Evolutionary conservation across 2,888 invertebrate species (phyloP).

Genomic region (Eumerus sabulonum): DNA sequence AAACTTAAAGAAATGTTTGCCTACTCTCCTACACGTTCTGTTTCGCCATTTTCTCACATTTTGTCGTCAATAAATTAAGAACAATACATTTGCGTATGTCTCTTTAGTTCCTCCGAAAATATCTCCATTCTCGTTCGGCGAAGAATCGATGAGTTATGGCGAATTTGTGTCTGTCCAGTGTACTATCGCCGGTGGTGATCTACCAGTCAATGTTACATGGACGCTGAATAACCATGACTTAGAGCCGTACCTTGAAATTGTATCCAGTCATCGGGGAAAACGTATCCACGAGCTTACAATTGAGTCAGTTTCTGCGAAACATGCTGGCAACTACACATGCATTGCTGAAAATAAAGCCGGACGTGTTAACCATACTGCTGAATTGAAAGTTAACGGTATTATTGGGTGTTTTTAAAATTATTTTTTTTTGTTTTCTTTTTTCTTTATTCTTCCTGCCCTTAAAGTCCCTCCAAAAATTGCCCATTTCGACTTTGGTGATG

Average conservation of each 20-base stretch:
- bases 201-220: conserved; percentile 83
- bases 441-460: conserved; percentile 36
- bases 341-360: conserved; percentile 87
- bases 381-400: conserved; percentile 86
- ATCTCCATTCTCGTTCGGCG: conserved; percentile 87
- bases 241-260: conserved; percentile 77
- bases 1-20: too few relatives aligned
- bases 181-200: conserved; percentile 81
- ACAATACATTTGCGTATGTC: too few relatives aligned
- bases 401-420: too few relatives aligned
- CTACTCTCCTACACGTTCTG: conserved; percentile 13
- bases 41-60: conserved; percentile 49
- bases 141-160: conserved; percentile 85
- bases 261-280: conserved; percentile 78
- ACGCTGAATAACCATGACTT: conserved; percentile 80
- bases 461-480: conserved; percentile 87
- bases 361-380: conserved; percentile 84
- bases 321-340: conserved; percentile 89
- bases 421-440: conserved; percentile 30
- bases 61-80: conserved; percentile 3
- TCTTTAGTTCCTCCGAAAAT: conserved; percentile 86
- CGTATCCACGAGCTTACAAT: conserved; percentile 83
- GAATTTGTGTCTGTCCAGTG: conserved; percentile 81
- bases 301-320: conserved; percentile 84
- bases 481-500: conserved; percentile 85